Evolutionary conservation across 1,140 invertebrate species (phyloP).

Genomic region (Zaprionus nigranus): DNA sequence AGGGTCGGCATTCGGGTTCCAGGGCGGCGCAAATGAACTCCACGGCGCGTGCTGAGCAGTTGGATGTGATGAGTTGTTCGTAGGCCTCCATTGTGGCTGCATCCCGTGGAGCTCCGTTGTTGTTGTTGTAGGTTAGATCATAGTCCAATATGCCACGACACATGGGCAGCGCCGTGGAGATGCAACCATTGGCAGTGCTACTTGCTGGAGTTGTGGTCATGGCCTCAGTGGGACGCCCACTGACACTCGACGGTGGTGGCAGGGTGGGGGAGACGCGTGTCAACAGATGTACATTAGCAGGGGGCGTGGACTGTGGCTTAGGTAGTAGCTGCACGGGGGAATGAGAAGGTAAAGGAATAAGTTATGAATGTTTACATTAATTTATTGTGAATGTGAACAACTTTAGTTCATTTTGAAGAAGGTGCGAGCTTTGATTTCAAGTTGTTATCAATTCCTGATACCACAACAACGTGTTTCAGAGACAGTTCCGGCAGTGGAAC

Average conservation of each 20-base stretch:
- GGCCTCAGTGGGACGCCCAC: conserved; percentile 65
- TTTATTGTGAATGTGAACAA: not conserved
- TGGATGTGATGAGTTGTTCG: conserved; percentile 86
- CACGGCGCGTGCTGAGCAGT: conserved; percentile 87
- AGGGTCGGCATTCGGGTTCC: conserved; percentile 88
- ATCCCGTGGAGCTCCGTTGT: conserved; percentile 53
- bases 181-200: conserved; percentile 70
- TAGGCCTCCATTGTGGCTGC: conserved; percentile 57
- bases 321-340: conserved; percentile 57
- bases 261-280: conserved; percentile 87
- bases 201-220: conserved; percentile 83
- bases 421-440: not conserved
- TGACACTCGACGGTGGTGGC: conserved; percentile 82
- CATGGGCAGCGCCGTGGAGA: conserved; percentile 78
- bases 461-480: too few relatives aligned
- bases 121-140: conserved; percentile 85
- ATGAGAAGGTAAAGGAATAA: not conserved
- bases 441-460: not conserved
- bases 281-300: conserved; percentile 85
- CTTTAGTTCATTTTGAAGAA: not conserved
- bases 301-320: conserved; percentile 71
- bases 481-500: too few relatives aligned
- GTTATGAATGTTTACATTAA: not conserved
- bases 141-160: conserved; percentile 88
- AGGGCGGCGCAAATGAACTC: conserved; percentile 88